These are phyloP conservation scores for Zelostemma sp. DNA, from an alignment of 1,140 invertebrate species.

Conservation along the genomic window DNA sequence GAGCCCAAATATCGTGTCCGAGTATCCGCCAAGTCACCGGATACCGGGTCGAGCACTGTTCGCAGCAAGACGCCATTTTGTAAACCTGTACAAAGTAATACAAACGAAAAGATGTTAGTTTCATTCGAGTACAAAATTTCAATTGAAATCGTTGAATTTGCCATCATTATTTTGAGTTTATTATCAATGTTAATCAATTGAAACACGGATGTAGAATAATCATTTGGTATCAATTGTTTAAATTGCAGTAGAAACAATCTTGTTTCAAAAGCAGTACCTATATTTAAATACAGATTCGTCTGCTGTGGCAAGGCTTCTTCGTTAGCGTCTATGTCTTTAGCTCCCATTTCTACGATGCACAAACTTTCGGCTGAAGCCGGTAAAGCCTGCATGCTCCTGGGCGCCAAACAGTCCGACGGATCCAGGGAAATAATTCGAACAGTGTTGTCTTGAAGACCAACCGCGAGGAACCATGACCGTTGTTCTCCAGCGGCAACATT, in stretches of 20 bases:
- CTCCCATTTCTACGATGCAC: slow-evolving; percentile 92
- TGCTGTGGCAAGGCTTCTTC: slow-evolving; percentile 72
- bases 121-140: not conserved
- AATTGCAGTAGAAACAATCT: not conserved
- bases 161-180: slow-evolving; percentile 46
- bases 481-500: slow-evolving; percentile 96
- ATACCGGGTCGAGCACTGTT: slow-evolving; percentile 96
- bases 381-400: slow-evolving; percentile 96
- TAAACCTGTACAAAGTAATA: slow-evolving; percentile 68
- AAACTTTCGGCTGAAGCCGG: slow-evolving; percentile 96
- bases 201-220: slow-evolving; percentile 67
- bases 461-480: slow-evolving; percentile 95
- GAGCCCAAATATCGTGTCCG: slow-evolving; percentile 96
- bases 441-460: slow-evolving; percentile 96
- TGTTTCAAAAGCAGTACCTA: slow-evolving; percentile 74
- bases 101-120: not conserved
- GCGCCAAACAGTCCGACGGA: slow-evolving; percentile 92
- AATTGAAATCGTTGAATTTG: slow-evolving; percentile 10
- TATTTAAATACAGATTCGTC: slow-evolving; percentile 94
- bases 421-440: slow-evolving; percentile 98
- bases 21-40: slow-evolving; percentile 97
- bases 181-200: slow-evolving; percentile 67
- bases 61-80: slow-evolving; percentile 97
- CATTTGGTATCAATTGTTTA: slow-evolving; percentile 41
- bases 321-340: slow-evolving; percentile 73